These are phyloP conservation scores for Myotis vivesi DNA, from an alignment of 2,797 vertebrate species.

Conservation along the genomic window DNA sequence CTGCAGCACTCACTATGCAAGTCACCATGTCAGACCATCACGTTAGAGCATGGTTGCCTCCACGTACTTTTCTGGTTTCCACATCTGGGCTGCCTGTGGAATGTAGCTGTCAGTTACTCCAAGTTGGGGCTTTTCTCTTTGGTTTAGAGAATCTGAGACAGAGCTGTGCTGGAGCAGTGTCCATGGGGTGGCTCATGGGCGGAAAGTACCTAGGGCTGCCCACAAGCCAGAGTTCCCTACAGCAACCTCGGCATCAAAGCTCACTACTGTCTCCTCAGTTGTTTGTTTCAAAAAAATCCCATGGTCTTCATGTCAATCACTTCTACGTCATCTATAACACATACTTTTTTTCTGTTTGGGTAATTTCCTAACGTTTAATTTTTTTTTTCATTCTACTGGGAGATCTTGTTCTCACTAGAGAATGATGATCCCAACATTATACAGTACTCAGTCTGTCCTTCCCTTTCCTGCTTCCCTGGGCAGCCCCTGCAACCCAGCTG, in stretches of 20 bases:
- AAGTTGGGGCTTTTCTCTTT: conserved; percentile 61
- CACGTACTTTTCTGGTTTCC: background rate
- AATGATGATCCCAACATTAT: background rate
- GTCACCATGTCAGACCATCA: background rate
- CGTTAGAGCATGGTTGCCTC: background rate
- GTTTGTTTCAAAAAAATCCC: background rate
- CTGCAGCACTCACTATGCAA: background rate
- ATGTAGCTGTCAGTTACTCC: conserved; percentile 31
- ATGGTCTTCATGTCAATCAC: background rate
- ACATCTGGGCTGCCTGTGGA: background rate
- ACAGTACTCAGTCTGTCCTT: background rate
- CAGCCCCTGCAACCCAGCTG: background rate
- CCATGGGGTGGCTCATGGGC: background rate
- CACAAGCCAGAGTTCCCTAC: conserved; percentile 36
- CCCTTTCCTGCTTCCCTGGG: background rate
- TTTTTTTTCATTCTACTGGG: background rate
- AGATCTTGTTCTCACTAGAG: background rate
- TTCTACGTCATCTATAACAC: background rate
- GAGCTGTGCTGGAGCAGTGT: background rate
- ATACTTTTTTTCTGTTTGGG: background rate
- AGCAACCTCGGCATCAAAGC: background rate
- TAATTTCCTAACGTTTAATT: background rate
- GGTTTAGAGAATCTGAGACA: conserved; percentile 55
- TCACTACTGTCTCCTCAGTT: background rate
- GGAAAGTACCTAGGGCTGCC: conserved; percentile 66